Evolutionary conservation across 2,797 vertebrate species (phyloP).

Genomic region (Anabacerthia variegaticeps): DNA sequence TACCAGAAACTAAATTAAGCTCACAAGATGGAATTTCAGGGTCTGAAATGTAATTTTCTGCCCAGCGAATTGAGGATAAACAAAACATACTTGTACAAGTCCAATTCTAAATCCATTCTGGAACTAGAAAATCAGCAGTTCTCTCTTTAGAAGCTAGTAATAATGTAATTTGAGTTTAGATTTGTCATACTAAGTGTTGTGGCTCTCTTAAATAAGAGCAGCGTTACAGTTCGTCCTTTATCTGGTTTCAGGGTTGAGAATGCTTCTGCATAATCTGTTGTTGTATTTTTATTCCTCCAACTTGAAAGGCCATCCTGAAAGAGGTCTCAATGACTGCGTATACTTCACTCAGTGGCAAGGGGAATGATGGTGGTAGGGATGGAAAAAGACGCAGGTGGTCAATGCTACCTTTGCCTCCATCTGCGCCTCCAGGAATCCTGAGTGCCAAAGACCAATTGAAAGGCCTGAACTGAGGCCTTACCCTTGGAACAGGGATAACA

Average conservation of each 20-base stretch:
- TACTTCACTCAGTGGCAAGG: not conserved
- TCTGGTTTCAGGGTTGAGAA: not conserved
- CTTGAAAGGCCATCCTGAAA: not conserved
- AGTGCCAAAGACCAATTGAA: not conserved
- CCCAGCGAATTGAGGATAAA: not conserved
- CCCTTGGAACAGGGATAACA: not conserved
- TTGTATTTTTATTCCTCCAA: not conserved
- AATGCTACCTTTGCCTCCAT: not conserved
- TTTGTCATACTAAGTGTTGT: not conserved
- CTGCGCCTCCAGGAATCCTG: not conserved
- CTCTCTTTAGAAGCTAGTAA: not conserved
- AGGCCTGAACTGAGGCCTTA: not conserved
- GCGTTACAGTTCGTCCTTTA: not conserved
- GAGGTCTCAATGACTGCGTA: not conserved
- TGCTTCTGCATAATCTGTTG: not conserved
- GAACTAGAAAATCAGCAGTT: not conserved
- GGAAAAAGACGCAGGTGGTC: not conserved
- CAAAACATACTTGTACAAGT: not conserved
- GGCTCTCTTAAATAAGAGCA: not conserved
- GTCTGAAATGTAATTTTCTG: not conserved
- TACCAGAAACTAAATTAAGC: not conserved
- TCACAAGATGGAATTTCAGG: not conserved
- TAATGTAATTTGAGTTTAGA: not conserved
- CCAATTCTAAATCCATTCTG: not conserved
- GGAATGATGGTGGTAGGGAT: not conserved